A percentile compares a stretch with the other conserved stretches of the same genome.
These are phyloP conservation scores for Falco punctatus DNA, from an alignment of 2,113 vertebrate genomes.

Conservation along the genomic window DNA sequence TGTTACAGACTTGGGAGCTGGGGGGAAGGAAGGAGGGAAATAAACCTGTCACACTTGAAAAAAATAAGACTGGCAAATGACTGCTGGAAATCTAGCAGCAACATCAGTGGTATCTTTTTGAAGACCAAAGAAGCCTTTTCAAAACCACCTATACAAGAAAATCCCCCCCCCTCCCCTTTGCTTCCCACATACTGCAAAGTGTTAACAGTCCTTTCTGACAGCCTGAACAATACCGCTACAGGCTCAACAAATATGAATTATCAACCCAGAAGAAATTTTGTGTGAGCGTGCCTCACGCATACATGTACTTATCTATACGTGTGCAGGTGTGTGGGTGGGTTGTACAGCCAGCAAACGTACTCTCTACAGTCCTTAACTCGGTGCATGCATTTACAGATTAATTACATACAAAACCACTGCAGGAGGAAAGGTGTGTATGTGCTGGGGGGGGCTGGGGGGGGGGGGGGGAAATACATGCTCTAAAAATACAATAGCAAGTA, in stretches of 20 bases:
- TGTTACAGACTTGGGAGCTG: conserved; percentile 61
- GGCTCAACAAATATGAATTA: background rate
- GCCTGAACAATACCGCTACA: background rate
- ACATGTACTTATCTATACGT: background rate
- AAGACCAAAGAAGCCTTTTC: conserved; percentile 20
- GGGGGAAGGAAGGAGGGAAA: background rate
- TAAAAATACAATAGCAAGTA: conserved; percentile 70
- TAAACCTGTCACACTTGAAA: conserved; percentile 70
- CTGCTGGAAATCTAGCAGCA: conserved; percentile 66
- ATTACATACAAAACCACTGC: background rate
- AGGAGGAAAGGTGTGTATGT: background rate
- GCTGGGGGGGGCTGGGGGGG: background rate
- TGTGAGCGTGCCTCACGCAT: background rate
- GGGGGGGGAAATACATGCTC: background rate
- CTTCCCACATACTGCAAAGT: conserved; percentile 41
- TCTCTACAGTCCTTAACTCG: background rate
- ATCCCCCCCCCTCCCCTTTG: background rate
- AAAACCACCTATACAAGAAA: conserved; percentile 38
- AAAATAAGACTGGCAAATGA: conserved; percentile 72
- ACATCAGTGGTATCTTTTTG: conserved; percentile 19
- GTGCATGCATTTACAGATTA: background rate
- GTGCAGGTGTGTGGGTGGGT: background rate
- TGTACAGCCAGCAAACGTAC: background rate
- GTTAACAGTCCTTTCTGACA: conserved; percentile 26
- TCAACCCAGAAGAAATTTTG: background rate